Percentiles rank a stretch among this genome's conserved stretches.
Conservation (phyloP, 2,888 invertebrate species). For the Congeria kusceri region DNA sequence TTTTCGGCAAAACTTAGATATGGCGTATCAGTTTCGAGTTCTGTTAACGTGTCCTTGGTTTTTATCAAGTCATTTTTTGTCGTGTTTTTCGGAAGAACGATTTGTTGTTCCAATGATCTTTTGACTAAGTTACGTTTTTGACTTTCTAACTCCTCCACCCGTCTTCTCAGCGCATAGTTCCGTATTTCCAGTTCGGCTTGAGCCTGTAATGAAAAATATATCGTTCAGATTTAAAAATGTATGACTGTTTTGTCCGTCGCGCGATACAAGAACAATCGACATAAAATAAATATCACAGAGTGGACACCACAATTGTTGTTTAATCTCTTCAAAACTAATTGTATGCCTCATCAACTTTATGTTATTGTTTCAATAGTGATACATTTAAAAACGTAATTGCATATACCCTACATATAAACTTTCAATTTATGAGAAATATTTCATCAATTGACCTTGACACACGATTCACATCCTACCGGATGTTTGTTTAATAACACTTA, state of each 20-base stretch:
- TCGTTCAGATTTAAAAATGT: too few species aligned
- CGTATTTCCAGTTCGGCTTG: slow-evolving; percentile 27
- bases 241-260: too few species aligned
- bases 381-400: too few species aligned
- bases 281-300: too few species aligned
- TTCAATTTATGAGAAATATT: background rate
- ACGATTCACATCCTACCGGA: background rate
- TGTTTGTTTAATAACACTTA: slow-evolving; percentile 16
- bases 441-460: background rate
- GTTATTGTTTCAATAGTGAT: too few species aligned
- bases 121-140: slow-evolving; percentile 16
- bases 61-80: background rate
- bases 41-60: background rate
- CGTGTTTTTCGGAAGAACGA: background rate
- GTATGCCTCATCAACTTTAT: too few species aligned
- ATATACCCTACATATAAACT: too few species aligned
- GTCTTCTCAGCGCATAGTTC: slow-evolving; percentile 17
- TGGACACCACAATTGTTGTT: too few species aligned
- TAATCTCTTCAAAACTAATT: too few species aligned
- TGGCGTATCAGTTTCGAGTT: background rate
- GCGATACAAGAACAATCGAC: too few species aligned
- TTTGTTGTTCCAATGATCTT: background rate
- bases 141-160: slow-evolving; percentile 17
- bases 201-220: slow-evolving; percentile 7
- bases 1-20: background rate